Evolutionary conservation across 2,888 invertebrate genomes (phyloP), one percentile per base, ranked within the genome.

Genomic region (Lochmaea crataegi): DNA sequence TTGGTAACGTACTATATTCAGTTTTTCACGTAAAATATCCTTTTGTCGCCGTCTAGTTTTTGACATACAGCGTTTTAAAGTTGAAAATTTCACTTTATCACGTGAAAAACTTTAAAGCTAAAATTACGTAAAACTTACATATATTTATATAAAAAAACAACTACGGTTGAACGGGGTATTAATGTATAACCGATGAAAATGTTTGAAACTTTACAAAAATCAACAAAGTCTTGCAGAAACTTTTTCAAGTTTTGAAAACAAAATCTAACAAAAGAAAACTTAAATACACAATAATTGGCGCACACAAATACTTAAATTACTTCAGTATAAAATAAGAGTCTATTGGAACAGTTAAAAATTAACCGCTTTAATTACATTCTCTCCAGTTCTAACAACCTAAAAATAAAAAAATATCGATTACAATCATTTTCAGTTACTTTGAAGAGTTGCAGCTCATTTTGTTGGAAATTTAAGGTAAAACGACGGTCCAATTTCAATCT

Each of bases 291-390:
- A 45, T 71, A 69, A 53, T 70, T 70, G 68, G 69, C 75, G 53
- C 70, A 67, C 67, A 73, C 71, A 67, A 73, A 66, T 70, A 72
- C 71, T 65, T 67, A 74, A 72, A 69, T 72, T 67, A 72, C 64
- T 75, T 71, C 65, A 66, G 68, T 71, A 71, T 65, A 75, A 75
- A 75, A 72, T 58, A 71, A 75, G 68, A 74, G 67, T 75, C 72
- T 75, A 69, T 64, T 67, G 32, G 51, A 65, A 57, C 70, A 71
- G 65, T 75, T 65, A 72, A 73, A 73, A 70, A 72, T 61, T 18
- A 68, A 67, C 64, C 63, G 71, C 64, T 63, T 57, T 68, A 51
- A 65, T 76, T 69, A 74, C 67, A 71, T 69, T 68, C 56, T 60
- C 65, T 67, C 71, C 45, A 70, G 58, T 67, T 41, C 63, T 32